A percentile compares a stretch with the other conserved stretches of the same genome.
phyloP scores from a whole-genome alignment of 2,113 vertebrate genomes.

The Aleadryas rufinucha region DNA sequence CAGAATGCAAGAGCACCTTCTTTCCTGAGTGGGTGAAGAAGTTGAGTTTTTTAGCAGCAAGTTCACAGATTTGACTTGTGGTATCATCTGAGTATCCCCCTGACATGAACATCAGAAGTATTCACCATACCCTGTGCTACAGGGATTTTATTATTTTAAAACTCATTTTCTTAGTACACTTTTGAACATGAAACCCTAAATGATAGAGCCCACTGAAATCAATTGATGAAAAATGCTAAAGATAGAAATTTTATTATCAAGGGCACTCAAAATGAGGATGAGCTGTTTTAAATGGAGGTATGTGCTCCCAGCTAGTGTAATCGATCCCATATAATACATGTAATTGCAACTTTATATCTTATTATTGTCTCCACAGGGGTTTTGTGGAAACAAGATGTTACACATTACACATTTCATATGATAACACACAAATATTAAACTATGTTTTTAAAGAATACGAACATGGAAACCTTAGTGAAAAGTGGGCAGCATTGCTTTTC shows the following conservation, averaged over 20 bases:
- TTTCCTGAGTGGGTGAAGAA: neutral
- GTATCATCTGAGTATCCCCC: neutral
- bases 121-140: neutral
- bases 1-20: neutral
- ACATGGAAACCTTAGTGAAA: neutral
- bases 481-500: neutral
- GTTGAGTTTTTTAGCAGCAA: neutral
- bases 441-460: conserved; percentile 49
- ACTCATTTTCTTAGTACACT: conserved; percentile 22
- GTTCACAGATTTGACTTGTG: neutral
- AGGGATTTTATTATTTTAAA: conserved; percentile 2
- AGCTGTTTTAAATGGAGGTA: conserved; percentile 67
- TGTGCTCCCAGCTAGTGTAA: conserved; percentile 26
- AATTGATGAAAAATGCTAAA: conserved; percentile 10
- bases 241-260: conserved; percentile 15
- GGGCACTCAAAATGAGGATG: conserved; percentile 12
- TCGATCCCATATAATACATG: conserved; percentile 59
- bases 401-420: conserved; percentile 5
- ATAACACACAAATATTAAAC: conserved; percentile 49
- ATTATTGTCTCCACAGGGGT: conserved; percentile 60
- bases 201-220: conserved; percentile 3
- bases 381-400: conserved; percentile 26
- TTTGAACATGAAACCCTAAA: conserved; percentile 42
- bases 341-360: conserved; percentile 62
- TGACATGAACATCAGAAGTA: neutral